Evolutionary conservation across 1,140 invertebrate genomes (phyloP).

Genomic region (Oreohelix idahoensis): DNA sequence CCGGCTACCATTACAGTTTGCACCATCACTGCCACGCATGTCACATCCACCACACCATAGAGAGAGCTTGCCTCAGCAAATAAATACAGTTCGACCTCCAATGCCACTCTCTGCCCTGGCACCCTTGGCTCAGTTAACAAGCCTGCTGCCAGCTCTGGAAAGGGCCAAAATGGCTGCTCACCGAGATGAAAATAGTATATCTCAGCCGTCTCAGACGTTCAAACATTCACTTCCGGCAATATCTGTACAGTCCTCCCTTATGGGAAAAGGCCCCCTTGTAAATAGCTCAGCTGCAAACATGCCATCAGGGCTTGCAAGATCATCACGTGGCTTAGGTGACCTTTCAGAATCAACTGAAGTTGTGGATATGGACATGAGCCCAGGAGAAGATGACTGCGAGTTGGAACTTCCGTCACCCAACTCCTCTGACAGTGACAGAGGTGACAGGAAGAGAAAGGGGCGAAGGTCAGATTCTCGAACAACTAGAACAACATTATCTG

Average conservation of each 20-base stretch:
- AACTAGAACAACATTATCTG: slow-evolving; percentile 71
- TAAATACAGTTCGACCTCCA: neutral
- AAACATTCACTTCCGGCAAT: slow-evolving; percentile 10
- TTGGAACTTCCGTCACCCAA: slow-evolving; percentile 46
- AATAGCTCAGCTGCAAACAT: slow-evolving; percentile 27
- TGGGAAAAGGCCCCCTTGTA: slow-evolving; percentile 17
- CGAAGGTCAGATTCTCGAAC: slow-evolving; percentile 31
- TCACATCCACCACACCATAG: slow-evolving; percentile 7
- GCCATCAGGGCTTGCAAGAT: neutral
- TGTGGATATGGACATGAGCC: slow-evolving; percentile 79
- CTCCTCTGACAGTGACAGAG: slow-evolving; percentile 17
- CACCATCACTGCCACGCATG: neutral
- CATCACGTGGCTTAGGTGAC: slow-evolving; percentile 5
- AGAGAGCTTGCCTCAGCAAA: neutral
- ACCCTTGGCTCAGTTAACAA: slow-evolving; percentile 20
- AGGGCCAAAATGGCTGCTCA: slow-evolving; percentile 28
- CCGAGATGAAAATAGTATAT: neutral
- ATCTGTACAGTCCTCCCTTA: neutral
- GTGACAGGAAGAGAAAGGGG: slow-evolving; percentile 1
- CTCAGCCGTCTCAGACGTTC: neutral
- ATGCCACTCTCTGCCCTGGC: slow-evolving; percentile 26
- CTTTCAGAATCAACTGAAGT: slow-evolving; percentile 69
- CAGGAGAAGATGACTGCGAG: slow-evolving; percentile 61
- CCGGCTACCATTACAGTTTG: neutral
- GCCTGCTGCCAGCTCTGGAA: slow-evolving; percentile 29